These are phyloP conservation scores for Pituophis catenifer DNA, from an alignment of 2,113 vertebrate genomes.

Conservation along the genomic window DNA sequence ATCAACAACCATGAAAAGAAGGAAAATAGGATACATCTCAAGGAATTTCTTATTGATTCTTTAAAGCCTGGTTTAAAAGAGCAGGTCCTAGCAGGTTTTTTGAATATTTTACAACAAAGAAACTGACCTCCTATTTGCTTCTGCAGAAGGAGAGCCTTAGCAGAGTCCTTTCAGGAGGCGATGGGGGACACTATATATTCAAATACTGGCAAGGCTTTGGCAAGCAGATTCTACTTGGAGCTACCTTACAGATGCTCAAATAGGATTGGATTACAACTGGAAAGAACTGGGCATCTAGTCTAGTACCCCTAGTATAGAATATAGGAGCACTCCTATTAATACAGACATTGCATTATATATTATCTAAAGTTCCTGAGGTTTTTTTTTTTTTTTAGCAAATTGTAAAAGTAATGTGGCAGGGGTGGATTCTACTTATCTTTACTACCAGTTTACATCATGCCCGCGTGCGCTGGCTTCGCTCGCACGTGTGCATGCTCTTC, in stretches of 20 bases:
- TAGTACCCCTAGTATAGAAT: neutral
- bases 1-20: neutral
- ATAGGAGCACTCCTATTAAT: neutral
- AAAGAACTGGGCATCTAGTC: neutral
- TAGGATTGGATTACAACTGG: neutral
- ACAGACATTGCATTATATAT: neutral
- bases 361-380: neutral
- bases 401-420: neutral
- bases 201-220: neutral
- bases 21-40: neutral
- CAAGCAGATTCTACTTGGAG: neutral
- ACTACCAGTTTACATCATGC: no score
- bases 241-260: neutral
- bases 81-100: neutral
- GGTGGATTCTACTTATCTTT: no score
- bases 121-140: neutral
- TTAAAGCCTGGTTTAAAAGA: neutral
- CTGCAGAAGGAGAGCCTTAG: neutral
- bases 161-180: neutral
- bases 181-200: neutral
- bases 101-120: neutral
- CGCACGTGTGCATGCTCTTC: no score
- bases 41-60: neutral
- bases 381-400: neutral
- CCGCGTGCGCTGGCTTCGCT: no score